Percentiles rank a stretch among this genome's conserved stretches.
These are phyloP conservation scores for Torymus texanus DNA, from an alignment of 2,888 invertebrate genomes.

Conservation along the genomic window DNA sequence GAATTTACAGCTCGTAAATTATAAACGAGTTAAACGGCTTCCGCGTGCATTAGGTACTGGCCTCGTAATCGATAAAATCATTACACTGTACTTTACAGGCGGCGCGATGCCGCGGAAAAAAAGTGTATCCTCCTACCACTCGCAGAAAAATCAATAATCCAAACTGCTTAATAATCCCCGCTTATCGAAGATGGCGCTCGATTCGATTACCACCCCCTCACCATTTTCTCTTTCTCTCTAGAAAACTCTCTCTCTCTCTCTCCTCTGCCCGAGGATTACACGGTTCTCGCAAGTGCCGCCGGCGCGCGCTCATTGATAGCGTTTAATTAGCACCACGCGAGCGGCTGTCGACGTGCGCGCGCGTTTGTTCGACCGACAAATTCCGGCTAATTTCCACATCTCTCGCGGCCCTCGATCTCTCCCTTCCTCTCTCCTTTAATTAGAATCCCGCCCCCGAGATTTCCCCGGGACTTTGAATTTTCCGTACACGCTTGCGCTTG, in stretches of 20 bases:
- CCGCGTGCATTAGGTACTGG: not conserved
- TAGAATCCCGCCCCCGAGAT: constrained; percentile 69
- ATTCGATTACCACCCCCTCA: constrained; percentile 28
- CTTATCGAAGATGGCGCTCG: constrained; percentile 33
- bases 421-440: constrained; percentile 65
- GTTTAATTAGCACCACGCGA: constrained; percentile 66
- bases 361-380: constrained; percentile 66
- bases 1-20: too few relatives aligned
- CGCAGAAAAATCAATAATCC: constrained; percentile 32
- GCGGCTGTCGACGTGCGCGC: constrained; percentile 56
- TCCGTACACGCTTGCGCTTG: not conserved
- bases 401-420: constrained; percentile 59
- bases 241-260: too few relatives aligned
- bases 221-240: too few relatives aligned
- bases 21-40: too few relatives aligned
- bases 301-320: constrained; percentile 67
- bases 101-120: not conserved
- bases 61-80: constrained; percentile 29
- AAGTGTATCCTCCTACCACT: not conserved
- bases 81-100: constrained; percentile 21
- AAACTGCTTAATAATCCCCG: constrained; percentile 48
- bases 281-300: constrained; percentile 56
- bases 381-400: constrained; percentile 69
- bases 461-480: constrained; percentile 55
- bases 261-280: constrained; percentile 57